Conservation (phyloP, 2,113 vertebrate species). For the Sinocyclocheilus grahami region DNA sequence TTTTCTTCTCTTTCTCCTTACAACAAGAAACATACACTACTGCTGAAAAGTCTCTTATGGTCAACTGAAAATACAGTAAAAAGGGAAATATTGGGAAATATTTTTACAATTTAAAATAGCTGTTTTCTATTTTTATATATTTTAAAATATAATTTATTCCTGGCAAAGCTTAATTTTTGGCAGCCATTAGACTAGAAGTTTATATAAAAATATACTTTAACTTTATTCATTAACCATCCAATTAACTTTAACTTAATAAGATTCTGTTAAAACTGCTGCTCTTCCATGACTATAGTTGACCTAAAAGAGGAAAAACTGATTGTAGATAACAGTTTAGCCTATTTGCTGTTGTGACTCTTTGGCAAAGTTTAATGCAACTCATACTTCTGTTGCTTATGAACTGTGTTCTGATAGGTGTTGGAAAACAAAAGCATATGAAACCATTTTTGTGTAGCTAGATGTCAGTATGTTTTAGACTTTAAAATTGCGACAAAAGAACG, state of each 20-base stretch:
- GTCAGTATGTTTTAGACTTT: not conserved
- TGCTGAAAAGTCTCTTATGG: not conserved
- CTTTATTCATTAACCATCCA: too few relatives aligned
- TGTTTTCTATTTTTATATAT: too few relatives aligned
- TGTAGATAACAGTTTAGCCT: not conserved
- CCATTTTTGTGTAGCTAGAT: not conserved
- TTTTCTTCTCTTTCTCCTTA: not conserved
- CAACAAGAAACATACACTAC: not conserved
- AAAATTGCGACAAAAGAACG: not conserved
- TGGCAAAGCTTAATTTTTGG: too few relatives aligned
- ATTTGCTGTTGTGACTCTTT: not conserved
- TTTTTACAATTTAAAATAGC: too few relatives aligned
- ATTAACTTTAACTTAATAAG: not conserved
- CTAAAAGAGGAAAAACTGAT: not conserved
- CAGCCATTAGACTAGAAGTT: too few relatives aligned
- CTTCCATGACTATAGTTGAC: not conserved
- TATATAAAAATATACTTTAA: too few relatives aligned
- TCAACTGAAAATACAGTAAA: not conserved
- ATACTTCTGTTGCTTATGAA: not conserved
- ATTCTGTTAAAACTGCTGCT: not conserved
- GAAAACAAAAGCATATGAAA: not conserved
- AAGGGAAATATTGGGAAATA: not conserved
- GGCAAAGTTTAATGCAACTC: not conserved
- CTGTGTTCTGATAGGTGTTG: not conserved
- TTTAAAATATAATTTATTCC: too few relatives aligned